Percentiles rank a stretch among this genome's conserved stretches.
Evolutionary conservation across 35 echinoderm and acorn worm species (phyloP).

Genomic region (Apostichopus parvimensis): DNA sequence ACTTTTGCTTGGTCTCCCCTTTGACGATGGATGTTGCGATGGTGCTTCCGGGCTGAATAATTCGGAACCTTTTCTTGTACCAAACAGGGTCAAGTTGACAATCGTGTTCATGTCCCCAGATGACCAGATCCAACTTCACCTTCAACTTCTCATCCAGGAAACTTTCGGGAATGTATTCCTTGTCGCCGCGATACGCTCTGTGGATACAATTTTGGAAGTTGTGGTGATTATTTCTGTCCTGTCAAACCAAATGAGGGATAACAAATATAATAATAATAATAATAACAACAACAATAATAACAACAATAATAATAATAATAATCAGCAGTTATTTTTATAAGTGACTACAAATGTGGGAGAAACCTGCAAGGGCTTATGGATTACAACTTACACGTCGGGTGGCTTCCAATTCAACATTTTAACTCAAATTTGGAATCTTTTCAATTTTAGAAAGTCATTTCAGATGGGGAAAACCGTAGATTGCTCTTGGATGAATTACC

Average conservation of each 20-base stretch:
- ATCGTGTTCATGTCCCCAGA: slow-evolving; percentile 70
- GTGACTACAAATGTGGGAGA: too few species aligned
- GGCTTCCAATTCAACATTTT: too few species aligned
- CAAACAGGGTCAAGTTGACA: slow-evolving; percentile 58
- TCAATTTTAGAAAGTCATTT: too few species aligned
- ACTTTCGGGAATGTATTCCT: slow-evolving; percentile 60
- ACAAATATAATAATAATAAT: not conserved
- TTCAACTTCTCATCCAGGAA: slow-evolving; percentile 58
- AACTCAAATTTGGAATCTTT: too few species aligned
- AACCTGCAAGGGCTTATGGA: too few species aligned
- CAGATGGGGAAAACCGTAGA: too few species aligned
- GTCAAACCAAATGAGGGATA: not conserved
- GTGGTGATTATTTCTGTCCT: not conserved
- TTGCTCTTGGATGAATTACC: too few species aligned
- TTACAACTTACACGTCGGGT: too few species aligned
- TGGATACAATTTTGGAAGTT: not conserved
- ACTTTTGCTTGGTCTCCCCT: slow-evolving; percentile 62
- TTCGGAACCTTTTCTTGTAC: slow-evolving; percentile 45
- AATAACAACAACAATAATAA: too few species aligned
- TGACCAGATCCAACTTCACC: slow-evolving; percentile 34
- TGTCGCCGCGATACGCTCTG: slow-evolving; percentile 57
- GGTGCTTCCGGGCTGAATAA: slow-evolving; percentile 67
- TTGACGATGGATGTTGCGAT: slow-evolving; percentile 60
- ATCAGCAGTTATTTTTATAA: too few species aligned
- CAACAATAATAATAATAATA: too few species aligned